These are phyloP conservation scores for Heliconius hortense DNA, from an alignment of 2,888 invertebrate genomes.

Conservation along the genomic window DNA sequence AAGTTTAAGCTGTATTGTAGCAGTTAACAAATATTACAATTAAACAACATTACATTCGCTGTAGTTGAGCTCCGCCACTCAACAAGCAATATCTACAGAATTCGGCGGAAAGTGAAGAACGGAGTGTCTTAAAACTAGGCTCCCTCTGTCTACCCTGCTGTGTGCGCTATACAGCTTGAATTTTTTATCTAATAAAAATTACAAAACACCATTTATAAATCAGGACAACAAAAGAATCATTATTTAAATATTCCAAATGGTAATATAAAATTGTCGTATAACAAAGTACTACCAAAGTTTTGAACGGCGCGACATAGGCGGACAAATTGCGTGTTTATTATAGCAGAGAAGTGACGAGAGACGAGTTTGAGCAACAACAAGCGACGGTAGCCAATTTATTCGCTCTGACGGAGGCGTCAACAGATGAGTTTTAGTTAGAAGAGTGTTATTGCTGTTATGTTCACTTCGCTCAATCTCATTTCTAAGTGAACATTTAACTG, in stretches of 20 bases:
- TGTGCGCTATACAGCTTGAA: no score
- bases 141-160: no score
- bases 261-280: neutral
- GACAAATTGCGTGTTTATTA: constrained; percentile 55
- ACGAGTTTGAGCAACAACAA: constrained; percentile 47
- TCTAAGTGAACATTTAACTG: neutral
- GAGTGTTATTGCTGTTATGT: neutral
- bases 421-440: constrained; percentile 30
- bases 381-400: constrained; percentile 56
- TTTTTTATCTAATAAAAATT: no score
- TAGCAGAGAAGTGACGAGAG: constrained; percentile 51
- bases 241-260: neutral
- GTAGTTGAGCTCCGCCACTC: no score
- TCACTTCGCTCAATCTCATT: neutral
- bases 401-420: constrained; percentile 31
- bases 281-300: constrained; percentile 5
- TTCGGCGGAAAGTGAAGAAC: no score
- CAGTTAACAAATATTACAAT: no score
- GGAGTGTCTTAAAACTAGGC: no score
- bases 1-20: no score
- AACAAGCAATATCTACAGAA: no score
- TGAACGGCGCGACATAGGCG: constrained; percentile 23
- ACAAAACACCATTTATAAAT: no score
- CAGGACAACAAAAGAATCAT: neutral
- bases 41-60: no score